phyloP scores from a whole-genome alignment of 2,113 vertebrate species.

The Bubalus kerabau region DNA sequence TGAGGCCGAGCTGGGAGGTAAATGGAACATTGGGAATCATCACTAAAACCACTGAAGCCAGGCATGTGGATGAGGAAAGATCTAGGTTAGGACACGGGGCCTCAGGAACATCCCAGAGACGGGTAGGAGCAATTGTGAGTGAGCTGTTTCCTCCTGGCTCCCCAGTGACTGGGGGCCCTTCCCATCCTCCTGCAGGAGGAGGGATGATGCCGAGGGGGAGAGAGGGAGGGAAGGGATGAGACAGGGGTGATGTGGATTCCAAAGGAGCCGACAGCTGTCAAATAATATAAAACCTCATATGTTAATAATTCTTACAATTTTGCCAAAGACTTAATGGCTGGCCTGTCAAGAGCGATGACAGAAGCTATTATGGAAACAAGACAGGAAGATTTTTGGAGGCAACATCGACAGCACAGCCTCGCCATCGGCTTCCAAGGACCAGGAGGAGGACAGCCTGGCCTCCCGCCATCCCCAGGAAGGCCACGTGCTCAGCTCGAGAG shows the following conservation, averaged over 20 bases:
- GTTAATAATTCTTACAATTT: conserved; percentile 70
- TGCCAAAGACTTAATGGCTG: conserved; percentile 62
- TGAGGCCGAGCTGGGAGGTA: background rate
- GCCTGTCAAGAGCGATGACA: conserved; percentile 70
- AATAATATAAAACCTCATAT: conserved; percentile 51
- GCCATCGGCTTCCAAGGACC: background rate
- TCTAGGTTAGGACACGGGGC: background rate
- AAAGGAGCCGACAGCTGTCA: conserved; percentile 65
- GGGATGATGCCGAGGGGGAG: background rate
- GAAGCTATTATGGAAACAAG: conserved; percentile 62
- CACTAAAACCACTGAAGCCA: background rate
- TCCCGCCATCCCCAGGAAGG: background rate
- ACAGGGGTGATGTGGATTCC: background rate
- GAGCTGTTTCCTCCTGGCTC: background rate
- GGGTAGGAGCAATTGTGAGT: background rate
- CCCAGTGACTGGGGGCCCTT: background rate
- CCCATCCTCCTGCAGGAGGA: background rate
- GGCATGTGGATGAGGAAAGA: background rate
- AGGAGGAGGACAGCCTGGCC: background rate
- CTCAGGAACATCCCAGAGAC: background rate
- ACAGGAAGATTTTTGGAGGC: conserved; percentile 43
- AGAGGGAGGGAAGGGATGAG: background rate
- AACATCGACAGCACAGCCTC: background rate
- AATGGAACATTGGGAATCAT: background rate
- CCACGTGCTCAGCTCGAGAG: background rate